Evolutionary conservation across 1,140 invertebrate genomes (phyloP).

Genomic region (Monomorium pharaonis): DNA sequence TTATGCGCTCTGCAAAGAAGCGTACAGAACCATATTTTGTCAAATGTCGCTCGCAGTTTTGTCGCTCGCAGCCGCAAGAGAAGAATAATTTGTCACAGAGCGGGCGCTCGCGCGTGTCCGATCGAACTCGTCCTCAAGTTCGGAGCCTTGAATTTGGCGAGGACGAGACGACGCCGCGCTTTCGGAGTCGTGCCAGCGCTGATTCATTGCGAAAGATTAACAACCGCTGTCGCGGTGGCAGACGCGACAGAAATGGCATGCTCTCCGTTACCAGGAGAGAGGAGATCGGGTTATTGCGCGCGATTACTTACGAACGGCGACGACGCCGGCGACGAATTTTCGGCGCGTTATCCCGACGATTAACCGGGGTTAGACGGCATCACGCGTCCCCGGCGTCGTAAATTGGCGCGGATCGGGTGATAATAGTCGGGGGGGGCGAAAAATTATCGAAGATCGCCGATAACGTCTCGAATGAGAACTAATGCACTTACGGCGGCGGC

Average conservation of each 20-base stretch:
- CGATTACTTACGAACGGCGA: background rate
- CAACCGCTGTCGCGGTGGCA: constrained; percentile 27
- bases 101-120: background rate
- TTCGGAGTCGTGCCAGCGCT: constrained; percentile 65
- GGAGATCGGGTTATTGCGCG: constrained; percentile 32
- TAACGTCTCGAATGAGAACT: constrained; percentile 44
- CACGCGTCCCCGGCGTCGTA: background rate
- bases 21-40: background rate
- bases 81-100: background rate
- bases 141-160: constrained; percentile 68
- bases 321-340: background rate
- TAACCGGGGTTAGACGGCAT: background rate
- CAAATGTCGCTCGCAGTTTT: too few relatives aligned
- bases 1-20: background rate
- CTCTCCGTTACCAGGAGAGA: constrained; percentile 11
- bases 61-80: background rate
- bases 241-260: constrained; percentile 51
- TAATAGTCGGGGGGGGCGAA: background rate
- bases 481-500: constrained; percentile 29
- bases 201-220: constrained; percentile 65
- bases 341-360: constrained; percentile 5
- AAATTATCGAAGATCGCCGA: constrained; percentile 20
- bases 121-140: constrained; percentile 60
- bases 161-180: background rate
- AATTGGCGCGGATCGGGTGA: constrained; percentile 15